These are phyloP conservation scores for Hestina assimilis DNA, from an alignment of 1,140 invertebrate species.

Conservation along the genomic window DNA sequence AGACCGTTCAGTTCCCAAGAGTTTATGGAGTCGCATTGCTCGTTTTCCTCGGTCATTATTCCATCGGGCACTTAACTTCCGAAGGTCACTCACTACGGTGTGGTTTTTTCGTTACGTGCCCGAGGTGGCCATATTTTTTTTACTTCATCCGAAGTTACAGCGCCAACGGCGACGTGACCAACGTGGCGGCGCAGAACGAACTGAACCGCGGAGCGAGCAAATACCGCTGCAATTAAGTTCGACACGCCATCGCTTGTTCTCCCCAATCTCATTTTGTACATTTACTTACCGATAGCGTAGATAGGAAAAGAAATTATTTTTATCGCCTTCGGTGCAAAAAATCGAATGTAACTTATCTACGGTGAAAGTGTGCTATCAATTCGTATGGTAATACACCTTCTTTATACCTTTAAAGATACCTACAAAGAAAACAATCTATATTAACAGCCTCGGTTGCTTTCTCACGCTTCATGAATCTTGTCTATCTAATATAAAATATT, in stretches of 20 bases:
- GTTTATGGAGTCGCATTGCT: slow-evolving; percentile 68
- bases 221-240: slow-evolving; percentile 46
- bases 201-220: slow-evolving; percentile 42
- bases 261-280: slow-evolving; percentile 66
- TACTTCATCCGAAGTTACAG: slow-evolving; percentile 14
- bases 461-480: slow-evolving; percentile 25
- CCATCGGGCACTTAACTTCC: slow-evolving; percentile 31
- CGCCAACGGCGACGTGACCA: slow-evolving; percentile 35
- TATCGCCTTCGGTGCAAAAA: slow-evolving; percentile 39
- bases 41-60: slow-evolving; percentile 64
- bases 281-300: slow-evolving; percentile 46
- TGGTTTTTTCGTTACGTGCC: slow-evolving; percentile 34
- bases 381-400: slow-evolving; percentile 22
- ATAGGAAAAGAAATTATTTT: slow-evolving; percentile 51
- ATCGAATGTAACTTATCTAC: slow-evolving; percentile 28
- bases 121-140: slow-evolving; percentile 48
- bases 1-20: slow-evolving; percentile 79
- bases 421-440: slow-evolving; percentile 25
- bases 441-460: slow-evolving; percentile 22
- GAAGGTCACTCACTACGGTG: slow-evolving; percentile 48
- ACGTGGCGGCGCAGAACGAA: slow-evolving; percentile 51
- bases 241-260: slow-evolving; percentile 47
- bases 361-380: slow-evolving; percentile 56
- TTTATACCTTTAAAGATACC: slow-evolving; percentile 29
- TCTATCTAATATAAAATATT: slow-evolving; percentile 15